Base-by-base conservation (phyloP, 1,140 invertebrate genomes). In the Cydia fagiglandana region DNA sequence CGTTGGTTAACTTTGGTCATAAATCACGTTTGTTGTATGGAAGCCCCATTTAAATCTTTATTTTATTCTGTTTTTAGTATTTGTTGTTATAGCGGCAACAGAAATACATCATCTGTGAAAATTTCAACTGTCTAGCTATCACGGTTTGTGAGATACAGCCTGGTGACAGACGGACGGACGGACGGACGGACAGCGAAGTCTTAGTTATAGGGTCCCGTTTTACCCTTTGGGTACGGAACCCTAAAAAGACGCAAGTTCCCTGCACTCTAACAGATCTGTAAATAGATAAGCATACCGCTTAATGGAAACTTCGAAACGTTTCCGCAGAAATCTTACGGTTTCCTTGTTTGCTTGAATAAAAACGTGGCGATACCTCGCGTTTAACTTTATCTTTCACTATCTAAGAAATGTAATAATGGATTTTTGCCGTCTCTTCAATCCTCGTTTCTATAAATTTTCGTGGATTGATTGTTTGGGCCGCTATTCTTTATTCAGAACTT, bases 371-470 rank as follows among this genome's bases (percentile, higher is more conserved):
- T 41, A 68, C 15, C 64, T 68, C 30, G 15, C 20, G 30, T 2
- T 68, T 9, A 68, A 68, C 64, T 68, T 68, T 66, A 28, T 64
- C 61, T 34, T 34, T 66, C 28, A 5, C 53, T 56, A 56, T 6
- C 64, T 68, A 17, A 68, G 28, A 38, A 38, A 68, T 68, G n/a
- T 68, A 68, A 68, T 68, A 68, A 68, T 68, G 64, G 64, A 68
- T 68, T 68, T 38, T 15, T 68, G n/a, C 64, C 12, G 30, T 38
- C 30, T 68, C 64, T 68, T 68, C 6, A 68, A 68, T 30, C 30
- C 64, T 68, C 28, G 13, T 34, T 68, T 68, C 28, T 68, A 17
- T 15, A 30, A n/a, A 68, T n/a, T 68, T 13, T 15, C 64, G n/a
- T 9, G 53, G 20, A 38, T 28, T 64, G 64, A 64, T 64, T 64